Evolutionary conservation across 1,140 invertebrate species (phyloP).

Genomic region (Ruditapes philippinarum): DNA sequence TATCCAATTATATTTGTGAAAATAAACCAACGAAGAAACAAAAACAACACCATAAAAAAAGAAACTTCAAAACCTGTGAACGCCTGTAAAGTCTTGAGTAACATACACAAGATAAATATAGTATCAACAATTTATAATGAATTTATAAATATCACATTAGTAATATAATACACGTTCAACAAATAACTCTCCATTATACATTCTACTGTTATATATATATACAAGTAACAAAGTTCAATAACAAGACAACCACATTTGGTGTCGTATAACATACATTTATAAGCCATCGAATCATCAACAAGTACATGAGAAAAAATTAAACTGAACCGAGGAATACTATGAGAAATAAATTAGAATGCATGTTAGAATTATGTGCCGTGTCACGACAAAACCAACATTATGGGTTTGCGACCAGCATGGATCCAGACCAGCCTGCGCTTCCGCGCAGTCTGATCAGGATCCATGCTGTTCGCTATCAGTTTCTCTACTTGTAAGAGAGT

Average conservation of each 20-base stretch:
- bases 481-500: too few relatives aligned
- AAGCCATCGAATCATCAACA: too few relatives aligned
- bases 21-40: too few relatives aligned
- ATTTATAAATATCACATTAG: slow-evolving; percentile 34
- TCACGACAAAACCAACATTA: too few relatives aligned
- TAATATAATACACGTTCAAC: slow-evolving; percentile 13
- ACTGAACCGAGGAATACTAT: not conserved
- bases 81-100: slow-evolving; percentile 1
- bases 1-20: too few relatives aligned
- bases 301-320: not conserved
- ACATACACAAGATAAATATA: slow-evolving; percentile 29
- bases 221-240: not conserved
- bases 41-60: too few relatives aligned
- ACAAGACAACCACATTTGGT: slow-evolving; percentile 7
- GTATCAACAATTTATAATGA: not conserved
- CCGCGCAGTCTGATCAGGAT: too few relatives aligned
- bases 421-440: too few relatives aligned
- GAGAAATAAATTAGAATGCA: too few relatives aligned
- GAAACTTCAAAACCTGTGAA: not conserved
- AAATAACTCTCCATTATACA: slow-evolving; percentile 41
- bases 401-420: too few relatives aligned
- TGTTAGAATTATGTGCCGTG: too few relatives aligned
- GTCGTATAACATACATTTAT: not conserved
- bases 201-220: slow-evolving; percentile 2
- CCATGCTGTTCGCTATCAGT: too few relatives aligned